Evolutionary conservation across 2,888 invertebrate genomes (phyloP).

Genomic region (Hyposoter dolosus): DNA sequence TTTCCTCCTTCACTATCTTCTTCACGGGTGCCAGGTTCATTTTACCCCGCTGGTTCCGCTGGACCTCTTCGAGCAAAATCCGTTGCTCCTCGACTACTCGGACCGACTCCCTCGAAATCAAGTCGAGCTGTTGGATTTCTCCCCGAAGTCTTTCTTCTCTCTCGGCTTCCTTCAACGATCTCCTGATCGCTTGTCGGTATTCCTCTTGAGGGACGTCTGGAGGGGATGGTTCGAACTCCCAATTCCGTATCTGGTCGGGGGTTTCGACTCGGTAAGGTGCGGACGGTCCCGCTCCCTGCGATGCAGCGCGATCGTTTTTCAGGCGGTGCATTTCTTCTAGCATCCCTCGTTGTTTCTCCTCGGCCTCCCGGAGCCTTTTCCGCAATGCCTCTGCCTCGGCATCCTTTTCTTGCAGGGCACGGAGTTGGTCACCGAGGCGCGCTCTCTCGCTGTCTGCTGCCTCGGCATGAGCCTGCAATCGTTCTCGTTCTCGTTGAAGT

Average conservation of each 20-base stretch:
- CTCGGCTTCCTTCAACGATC: slow-evolving; percentile 8
- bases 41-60: slow-evolving; percentile 12
- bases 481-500: slow-evolving; percentile 12
- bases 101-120: background rate
- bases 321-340: too few relatives aligned
- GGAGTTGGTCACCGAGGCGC: slow-evolving; percentile 6
- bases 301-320: background rate
- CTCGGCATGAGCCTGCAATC: background rate
- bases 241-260: background rate
- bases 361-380: slow-evolving; percentile 13
- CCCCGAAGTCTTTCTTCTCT: slow-evolving; percentile 14
- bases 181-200: background rate
- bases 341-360: slow-evolving; percentile 16
- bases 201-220: background rate
- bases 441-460: background rate
- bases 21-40: slow-evolving; percentile 4
- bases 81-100: background rate
- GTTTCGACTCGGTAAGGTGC: background rate
- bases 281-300: background rate
- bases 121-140: slow-evolving; percentile 25
- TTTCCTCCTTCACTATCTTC: slow-evolving; percentile 9
- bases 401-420: slow-evolving; percentile 3
- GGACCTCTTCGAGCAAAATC: slow-evolving; percentile 18
- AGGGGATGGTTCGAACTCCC: background rate
- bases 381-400: background rate